Conservation (phyloP, 1,140 invertebrate species). For the Lordiphosa stackelbergi region DNA sequence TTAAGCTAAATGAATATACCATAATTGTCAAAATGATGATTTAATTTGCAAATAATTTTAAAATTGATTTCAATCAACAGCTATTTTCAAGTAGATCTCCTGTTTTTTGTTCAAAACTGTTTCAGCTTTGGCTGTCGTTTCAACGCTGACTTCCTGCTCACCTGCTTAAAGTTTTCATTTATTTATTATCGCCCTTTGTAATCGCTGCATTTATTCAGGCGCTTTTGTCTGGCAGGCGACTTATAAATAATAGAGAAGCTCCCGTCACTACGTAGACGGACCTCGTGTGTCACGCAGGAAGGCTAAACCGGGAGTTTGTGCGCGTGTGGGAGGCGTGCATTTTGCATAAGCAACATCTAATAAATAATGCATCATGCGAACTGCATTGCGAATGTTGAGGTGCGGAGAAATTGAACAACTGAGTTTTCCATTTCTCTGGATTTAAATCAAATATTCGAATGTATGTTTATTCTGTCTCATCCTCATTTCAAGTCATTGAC, state of each 20-base stretch:
- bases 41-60: no score
- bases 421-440: background rate
- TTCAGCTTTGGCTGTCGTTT: background rate
- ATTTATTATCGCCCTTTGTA: conserved; percentile 37
- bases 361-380: conserved; percentile 60
- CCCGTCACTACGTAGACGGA: no score
- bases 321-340: no score
- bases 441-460: conserved; percentile 23
- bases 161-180: conserved; percentile 34
- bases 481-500: conserved; percentile 38
- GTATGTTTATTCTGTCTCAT: conserved; percentile 11
- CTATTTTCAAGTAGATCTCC: no score
- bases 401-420: conserved; percentile 11
- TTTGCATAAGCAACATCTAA: conserved; percentile 22
- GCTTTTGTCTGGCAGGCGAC: conserved; percentile 32
- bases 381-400: conserved; percentile 25
- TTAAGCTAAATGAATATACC: no score
- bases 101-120: no score
- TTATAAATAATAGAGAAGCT: conserved; percentile 38
- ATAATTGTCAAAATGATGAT: no score
- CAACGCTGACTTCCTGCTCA: background rate
- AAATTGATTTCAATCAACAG: no score
- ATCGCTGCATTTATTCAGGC: conserved; percentile 43
- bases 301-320: no score
- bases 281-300: no score